Percentiles rank a stretch among this genome's conserved stretches.
Evolutionary conservation across 2,113 vertebrate species (phyloP).

Genomic region (Pleuronectes platessa): DNA sequence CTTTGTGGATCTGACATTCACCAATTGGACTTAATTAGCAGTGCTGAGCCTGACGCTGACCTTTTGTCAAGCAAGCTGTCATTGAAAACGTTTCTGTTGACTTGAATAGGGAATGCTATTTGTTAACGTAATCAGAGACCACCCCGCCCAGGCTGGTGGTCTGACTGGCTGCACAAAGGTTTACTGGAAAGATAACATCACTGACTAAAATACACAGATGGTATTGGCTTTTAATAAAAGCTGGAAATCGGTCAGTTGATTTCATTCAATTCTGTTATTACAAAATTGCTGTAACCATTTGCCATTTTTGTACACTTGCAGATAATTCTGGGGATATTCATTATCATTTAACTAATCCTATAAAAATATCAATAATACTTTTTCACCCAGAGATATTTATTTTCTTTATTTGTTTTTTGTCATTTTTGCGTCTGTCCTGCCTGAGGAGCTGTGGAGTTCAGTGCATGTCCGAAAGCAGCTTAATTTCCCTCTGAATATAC

Average conservation of each 20-base stretch:
- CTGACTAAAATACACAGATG: not conserved
- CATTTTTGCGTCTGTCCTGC: too few species aligned
- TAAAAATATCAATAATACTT: too few species aligned
- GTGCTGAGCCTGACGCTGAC: conserved; percentile 80
- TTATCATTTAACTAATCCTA: too few species aligned
- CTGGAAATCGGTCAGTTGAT: not conserved
- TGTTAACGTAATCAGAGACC: conserved; percentile 80
- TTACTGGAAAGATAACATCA: conserved; percentile 30
- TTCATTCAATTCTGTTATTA: not conserved
- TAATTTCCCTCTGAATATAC: too few species aligned
- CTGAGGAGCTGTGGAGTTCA: too few species aligned
- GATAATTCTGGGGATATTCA: not conserved
- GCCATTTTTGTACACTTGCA: not conserved
- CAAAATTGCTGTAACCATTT: not conserved
- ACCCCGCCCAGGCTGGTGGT: conserved; percentile 25
- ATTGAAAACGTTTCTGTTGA: conserved; percentile 84
- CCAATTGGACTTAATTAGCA: conserved; percentile 86
- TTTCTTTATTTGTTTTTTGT: too few species aligned
- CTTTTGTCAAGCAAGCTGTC: conserved; percentile 84
- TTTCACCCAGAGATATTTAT: too few species aligned
- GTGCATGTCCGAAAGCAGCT: too few species aligned
- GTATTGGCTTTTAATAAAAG: not conserved
- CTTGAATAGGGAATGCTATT: conserved; percentile 82
- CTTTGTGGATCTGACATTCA: conserved; percentile 87
- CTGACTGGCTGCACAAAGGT: conserved; percentile 16